Evolutionary conservation across 2,888 invertebrate genomes (phyloP).

Genomic region (Matsumyia berberina): DNA sequence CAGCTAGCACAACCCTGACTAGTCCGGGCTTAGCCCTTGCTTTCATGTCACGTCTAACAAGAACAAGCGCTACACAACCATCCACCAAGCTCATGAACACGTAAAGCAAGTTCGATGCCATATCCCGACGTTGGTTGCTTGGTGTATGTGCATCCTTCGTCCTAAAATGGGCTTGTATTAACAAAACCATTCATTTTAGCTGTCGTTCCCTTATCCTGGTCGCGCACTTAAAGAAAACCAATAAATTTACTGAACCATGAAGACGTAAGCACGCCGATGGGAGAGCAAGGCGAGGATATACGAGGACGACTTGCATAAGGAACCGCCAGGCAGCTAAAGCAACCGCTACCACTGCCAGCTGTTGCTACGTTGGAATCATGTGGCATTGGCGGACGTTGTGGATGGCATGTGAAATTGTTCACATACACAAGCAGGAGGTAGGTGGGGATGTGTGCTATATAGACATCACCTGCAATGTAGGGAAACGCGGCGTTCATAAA

Average conservation of each 20-base stretch:
- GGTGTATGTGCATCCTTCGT: conserved; percentile 29
- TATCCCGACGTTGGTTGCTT: not conserved
- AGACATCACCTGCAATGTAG: not conserved
- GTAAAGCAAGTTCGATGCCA: conserved; percentile 16
- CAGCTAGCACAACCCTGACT: conserved; percentile 2
- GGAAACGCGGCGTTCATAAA: conserved; percentile 45
- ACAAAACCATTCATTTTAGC: conserved; percentile 64
- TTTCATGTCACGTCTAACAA: conserved; percentile 27
- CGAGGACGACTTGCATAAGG: not conserved
- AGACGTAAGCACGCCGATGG: conserved; percentile 47
- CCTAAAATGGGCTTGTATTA: conserved; percentile 50
- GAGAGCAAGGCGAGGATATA: not conserved
- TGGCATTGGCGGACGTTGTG: not conserved
- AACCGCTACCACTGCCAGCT: conserved; percentile 27
- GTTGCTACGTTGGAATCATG: conserved; percentile 42
- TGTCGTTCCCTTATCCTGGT: conserved; percentile 66
- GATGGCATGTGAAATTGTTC: conserved; percentile 1
- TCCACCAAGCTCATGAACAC: conserved; percentile 20
- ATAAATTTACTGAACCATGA: conserved; percentile 64
- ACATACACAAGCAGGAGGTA: not conserved
- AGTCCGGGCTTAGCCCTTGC: conserved; percentile 29
- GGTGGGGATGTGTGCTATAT: not conserved
- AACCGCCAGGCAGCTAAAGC: not conserved
- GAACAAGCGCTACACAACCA: conserved; percentile 14
- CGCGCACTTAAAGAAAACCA: conserved; percentile 64